Evolutionary conservation across 2,888 invertebrate species (phyloP).

Genomic region (Cataglyphis albicans): DNA sequence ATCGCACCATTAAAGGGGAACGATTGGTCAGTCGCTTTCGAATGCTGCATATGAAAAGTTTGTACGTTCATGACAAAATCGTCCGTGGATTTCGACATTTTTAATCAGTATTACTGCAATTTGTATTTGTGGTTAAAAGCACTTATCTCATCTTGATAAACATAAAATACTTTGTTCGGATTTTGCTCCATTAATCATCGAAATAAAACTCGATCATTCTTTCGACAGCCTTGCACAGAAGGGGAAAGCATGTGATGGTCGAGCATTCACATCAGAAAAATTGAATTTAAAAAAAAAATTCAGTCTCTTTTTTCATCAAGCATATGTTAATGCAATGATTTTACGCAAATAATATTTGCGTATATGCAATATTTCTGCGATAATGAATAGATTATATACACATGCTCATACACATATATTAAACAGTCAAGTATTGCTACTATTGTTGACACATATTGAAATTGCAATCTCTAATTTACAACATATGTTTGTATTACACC

Average conservation of each 20-base stretch:
- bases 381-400: not conserved
- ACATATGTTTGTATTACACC: not conserved
- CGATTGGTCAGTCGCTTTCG: not conserved
- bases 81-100: not conserved
- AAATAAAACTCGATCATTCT: no score
- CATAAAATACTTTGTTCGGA: no score
- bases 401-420: not conserved
- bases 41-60: not conserved
- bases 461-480: conserved; percentile 20
- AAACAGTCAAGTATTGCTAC: no score
- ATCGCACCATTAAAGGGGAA: not conserved
- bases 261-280: no score
- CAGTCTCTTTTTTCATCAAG: not conserved
- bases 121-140: not conserved
- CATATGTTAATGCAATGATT: not conserved
- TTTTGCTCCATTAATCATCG: no score
- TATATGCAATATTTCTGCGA: not conserved
- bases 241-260: no score
- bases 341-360: not conserved
- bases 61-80: not conserved
- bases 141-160: not conserved
- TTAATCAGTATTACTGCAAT: not conserved
- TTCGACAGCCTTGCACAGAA: no score
- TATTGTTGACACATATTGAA: not conserved
- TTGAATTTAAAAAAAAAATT: not conserved